Percentiles rank a stretch among this genome's conserved stretches.
These are phyloP conservation scores for Leptinotarsa rubiginosa DNA, from an alignment of 2,888 invertebrate species.

Conservation along the genomic window DNA sequence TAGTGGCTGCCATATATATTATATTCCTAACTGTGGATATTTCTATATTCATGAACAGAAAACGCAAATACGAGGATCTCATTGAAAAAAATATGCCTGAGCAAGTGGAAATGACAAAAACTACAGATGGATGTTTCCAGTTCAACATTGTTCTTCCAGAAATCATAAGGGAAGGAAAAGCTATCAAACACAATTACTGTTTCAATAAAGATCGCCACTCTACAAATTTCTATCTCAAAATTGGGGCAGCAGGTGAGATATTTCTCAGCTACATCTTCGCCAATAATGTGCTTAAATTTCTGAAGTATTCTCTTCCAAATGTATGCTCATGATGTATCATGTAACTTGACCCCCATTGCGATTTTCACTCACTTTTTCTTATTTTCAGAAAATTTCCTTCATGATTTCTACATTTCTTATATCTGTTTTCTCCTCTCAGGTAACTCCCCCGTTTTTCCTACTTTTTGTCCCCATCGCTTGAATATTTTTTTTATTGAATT, in stretches of 20 bases:
- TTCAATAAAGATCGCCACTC: conserved; percentile 78
- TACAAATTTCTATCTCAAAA: conserved; percentile 79
- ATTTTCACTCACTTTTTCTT: too few relatives aligned
- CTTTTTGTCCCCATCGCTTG: too few relatives aligned
- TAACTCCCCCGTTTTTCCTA: too few relatives aligned
- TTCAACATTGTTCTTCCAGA: conserved; percentile 64
- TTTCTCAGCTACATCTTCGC: background rate
- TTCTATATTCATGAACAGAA: conserved; percentile 69
- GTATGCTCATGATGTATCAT: too few relatives aligned
- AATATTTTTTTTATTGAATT: too few relatives aligned
- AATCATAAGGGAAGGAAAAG: conserved; percentile 60
- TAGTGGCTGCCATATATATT: conserved; percentile 73
- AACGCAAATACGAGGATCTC: conserved; percentile 61
- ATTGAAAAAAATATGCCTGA: conserved; percentile 51
- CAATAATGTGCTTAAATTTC: too few relatives aligned
- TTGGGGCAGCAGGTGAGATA: conserved; percentile 76
- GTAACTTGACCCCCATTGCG: too few relatives aligned
- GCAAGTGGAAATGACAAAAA: conserved; percentile 54
- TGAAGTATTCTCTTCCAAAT: too few relatives aligned
- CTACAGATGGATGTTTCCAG: conserved; percentile 56
- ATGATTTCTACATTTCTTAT: too few relatives aligned
- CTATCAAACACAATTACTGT: conserved; percentile 72
- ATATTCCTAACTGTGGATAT: conserved; percentile 74
- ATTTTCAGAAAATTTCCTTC: too few relatives aligned
- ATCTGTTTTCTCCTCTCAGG: too few relatives aligned